A percentile compares a stretch with the other conserved stretches of the same genome.
These are phyloP conservation scores for Alces alces DNA, from an alignment of 2,113 vertebrate genomes.

Conservation along the genomic window DNA sequence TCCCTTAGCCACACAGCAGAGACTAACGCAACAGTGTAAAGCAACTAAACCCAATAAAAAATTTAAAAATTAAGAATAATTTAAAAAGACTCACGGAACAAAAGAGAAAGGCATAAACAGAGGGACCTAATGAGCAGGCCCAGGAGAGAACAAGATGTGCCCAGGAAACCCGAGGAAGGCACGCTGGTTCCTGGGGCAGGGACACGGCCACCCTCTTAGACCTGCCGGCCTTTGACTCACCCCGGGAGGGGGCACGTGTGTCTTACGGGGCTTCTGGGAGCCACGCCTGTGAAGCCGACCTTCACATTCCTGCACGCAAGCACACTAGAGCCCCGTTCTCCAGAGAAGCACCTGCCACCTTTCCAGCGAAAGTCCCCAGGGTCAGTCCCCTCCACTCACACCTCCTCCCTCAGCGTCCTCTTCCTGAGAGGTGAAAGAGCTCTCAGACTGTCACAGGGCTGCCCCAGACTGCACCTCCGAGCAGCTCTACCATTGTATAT, in stretches of 20 bases:
- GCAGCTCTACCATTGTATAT: too few species aligned
- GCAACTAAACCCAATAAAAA: background rate
- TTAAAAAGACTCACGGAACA: background rate
- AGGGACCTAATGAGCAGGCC: background rate
- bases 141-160: background rate
- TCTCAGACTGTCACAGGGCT: accelerated
- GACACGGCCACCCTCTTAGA: too few species aligned
- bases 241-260: background rate
- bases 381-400: too few species aligned
- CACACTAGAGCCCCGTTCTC: background rate
- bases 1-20: background rate
- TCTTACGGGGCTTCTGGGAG: background rate
- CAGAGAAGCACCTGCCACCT: background rate
- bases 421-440: background rate
- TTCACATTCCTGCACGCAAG: background rate
- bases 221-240: background rate
- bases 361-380: too few species aligned
- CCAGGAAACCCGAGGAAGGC: too few species aligned
- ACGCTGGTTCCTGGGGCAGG: background rate
- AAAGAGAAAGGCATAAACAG: background rate
- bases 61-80: background rate
- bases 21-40: background rate
- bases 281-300: background rate
- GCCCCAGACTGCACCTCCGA: background rate
- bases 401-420: background rate